These are phyloP conservation scores for Trogon surrucura DNA, from an alignment of 2,113 vertebrate species.

Conservation along the genomic window DNA sequence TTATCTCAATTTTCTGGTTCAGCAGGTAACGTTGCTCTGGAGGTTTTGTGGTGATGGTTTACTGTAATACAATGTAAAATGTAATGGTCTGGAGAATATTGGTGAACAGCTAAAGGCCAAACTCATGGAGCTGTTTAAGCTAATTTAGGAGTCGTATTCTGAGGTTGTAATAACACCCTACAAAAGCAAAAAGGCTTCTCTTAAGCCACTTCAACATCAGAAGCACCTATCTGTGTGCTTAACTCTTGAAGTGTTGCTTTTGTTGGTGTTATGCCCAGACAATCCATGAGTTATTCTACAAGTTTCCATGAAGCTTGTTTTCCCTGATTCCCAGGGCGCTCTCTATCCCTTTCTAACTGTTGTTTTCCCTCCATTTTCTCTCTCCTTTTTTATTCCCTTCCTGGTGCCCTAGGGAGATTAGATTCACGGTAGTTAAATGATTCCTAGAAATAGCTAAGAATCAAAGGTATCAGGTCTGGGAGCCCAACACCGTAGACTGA, in stretches of 20 bases:
- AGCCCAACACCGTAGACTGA: neutral
- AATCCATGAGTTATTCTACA: neutral
- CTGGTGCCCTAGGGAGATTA: neutral
- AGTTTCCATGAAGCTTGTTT: neutral
- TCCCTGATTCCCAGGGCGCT: neutral
- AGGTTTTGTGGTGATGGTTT: constrained; percentile 18
- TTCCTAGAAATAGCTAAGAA: neutral
- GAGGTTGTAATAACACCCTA: neutral
- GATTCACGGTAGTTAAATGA: neutral
- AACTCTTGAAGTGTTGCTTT: neutral
- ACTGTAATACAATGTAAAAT: constrained; percentile 9
- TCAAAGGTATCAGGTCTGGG: neutral
- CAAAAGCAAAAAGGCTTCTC: neutral
- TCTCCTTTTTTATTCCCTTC: neutral
- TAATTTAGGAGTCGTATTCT: neutral
- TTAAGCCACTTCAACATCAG: neutral
- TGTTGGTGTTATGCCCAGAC: neutral
- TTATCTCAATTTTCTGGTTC: constrained; percentile 54
- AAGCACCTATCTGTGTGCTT: neutral
- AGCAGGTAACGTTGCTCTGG: constrained; percentile 31
- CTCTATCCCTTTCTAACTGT: neutral
- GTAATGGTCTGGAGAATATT: constrained; percentile 35
- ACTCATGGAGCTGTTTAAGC: neutral
- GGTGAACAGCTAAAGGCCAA: neutral
- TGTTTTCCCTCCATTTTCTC: neutral